Conservation (phyloP, 2,888 invertebrate genomes). For the Melieria omissa region DNA sequence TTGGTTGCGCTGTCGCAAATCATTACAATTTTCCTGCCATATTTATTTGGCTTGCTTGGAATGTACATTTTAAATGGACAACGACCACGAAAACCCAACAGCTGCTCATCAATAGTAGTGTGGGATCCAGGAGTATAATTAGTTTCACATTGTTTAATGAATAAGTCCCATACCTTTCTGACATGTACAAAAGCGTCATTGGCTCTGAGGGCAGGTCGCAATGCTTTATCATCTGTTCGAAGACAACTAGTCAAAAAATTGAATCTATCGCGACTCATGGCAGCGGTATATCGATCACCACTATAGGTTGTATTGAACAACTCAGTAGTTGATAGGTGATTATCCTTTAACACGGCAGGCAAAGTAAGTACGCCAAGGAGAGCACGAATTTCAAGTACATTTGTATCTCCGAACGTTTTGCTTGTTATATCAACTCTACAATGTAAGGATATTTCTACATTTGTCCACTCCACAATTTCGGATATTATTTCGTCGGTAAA, state of each 20-base stretch:
- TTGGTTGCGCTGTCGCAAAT: too few relatives aligned
- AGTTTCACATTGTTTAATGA: constrained; percentile 26
- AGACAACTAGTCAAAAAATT: too few relatives aligned
- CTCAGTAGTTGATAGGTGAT: constrained; percentile 46
- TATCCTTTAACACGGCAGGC: constrained; percentile 34
- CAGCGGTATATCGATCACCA: constrained; percentile 40
- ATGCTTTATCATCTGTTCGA: background rate
- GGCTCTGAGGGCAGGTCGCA: constrained; percentile 4
- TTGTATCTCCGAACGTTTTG: constrained; percentile 26
- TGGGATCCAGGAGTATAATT: constrained; percentile 26
- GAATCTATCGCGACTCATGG: constrained; percentile 24
- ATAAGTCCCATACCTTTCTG: constrained; percentile 35
- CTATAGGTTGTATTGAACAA: constrained; percentile 44
- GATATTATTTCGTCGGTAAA: constrained; percentile 34
- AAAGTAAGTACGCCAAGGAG: constrained; percentile 15
- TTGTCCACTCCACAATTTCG: constrained; percentile 36
- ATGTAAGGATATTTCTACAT: constrained; percentile 35
- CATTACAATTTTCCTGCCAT: constrained; percentile 33
- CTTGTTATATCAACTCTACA: constrained; percentile 20
- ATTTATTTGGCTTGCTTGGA: constrained; percentile 36
- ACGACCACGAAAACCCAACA: constrained; percentile 28
- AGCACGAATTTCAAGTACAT: constrained; percentile 17
- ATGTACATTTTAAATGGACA: constrained; percentile 38
- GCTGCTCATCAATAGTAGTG: too few relatives aligned
- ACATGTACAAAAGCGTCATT: constrained; percentile 27